Base-by-base conservation (phyloP, 2,113 vertebrate species). In the Mesembrinibis cayennensis region DNA sequence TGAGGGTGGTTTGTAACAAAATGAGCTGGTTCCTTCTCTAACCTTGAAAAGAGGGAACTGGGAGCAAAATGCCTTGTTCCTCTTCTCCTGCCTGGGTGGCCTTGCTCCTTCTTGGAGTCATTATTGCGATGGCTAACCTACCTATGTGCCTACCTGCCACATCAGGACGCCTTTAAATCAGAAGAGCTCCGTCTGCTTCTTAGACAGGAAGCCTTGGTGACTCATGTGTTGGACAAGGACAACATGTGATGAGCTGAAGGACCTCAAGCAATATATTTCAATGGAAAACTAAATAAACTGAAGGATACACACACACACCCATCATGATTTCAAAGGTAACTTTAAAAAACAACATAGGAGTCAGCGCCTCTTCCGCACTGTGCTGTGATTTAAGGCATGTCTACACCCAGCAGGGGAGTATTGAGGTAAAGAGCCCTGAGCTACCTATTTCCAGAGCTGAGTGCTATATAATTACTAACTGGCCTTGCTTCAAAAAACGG, bases 231-330 rank as follows among this genome's bases (percentile, higher is more conserved):
- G 76, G 42, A 81, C 45, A 47, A 74, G 72, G 63, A 73, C 0
- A 0, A 49, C 0, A 18, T 19, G 11, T 58, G 82, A 83, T 80
- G 71, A 88, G 79, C n/a, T 44, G 69, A 74, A 89, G 55, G 59
- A 89, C 86, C 65, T 96, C 63, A 34, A 94, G 76, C 82, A 78
- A 67, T 65, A 26, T 23, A 91, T 91, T 95, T 87, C 74, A 80
- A 2, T 49, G 40, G 63, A 91, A 94, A 94, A 65, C 52, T 72
- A 89, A 85, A 91, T 65, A 89, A 96, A 93, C 70, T 45, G 65
- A 77, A 85, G 62, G 74, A 72, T 85, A 5, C 15, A 62, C 4
- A 3, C 14, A 7, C 32, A 6, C 56, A 12, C 23, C 40, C 47
- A 27, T 49, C 22, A 38, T 26, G 23, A 76, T 90, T 87, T 93